These are phyloP conservation scores for Astreopora myriophthalma DNA, from an alignment of 64 coral and sea anemone species.

Conservation along the genomic window DNA sequence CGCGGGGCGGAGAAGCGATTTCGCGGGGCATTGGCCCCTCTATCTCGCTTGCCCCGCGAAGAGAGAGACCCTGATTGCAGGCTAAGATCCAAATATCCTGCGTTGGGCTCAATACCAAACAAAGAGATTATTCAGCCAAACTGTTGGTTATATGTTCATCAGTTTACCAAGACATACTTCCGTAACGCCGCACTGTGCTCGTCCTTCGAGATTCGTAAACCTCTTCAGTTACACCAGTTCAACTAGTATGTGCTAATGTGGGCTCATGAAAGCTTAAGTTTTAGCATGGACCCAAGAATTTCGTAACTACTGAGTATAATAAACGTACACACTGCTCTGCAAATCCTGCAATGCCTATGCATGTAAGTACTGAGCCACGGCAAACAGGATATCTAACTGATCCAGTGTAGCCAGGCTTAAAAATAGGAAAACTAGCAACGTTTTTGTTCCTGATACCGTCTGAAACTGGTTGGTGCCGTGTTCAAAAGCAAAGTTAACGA, in stretches of 20 bases:
- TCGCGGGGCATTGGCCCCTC: too few relatives aligned
- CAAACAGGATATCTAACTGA: neutral
- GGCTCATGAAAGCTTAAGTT: neutral
- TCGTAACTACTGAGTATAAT: neutral
- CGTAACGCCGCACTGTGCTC: neutral
- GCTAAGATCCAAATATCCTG: neutral
- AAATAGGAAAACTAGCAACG: neutral
- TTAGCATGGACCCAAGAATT: neutral
- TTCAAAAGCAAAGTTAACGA: neutral
- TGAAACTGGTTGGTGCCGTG: neutral
- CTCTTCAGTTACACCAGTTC: too few relatives aligned
- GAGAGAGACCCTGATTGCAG: too few relatives aligned
- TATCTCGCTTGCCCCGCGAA: too few relatives aligned
- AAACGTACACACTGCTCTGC: neutral
- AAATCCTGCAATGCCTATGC: neutral
- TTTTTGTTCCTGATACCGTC: too few relatives aligned
- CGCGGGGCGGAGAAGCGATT: too few relatives aligned
- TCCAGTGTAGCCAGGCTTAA: neutral
- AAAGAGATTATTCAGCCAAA: neutral
- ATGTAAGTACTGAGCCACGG: too few relatives aligned
- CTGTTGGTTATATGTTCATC: neutral
- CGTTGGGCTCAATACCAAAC: neutral
- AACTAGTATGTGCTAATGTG: too few relatives aligned
- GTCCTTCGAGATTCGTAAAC: too few relatives aligned
- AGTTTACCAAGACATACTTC: neutral